Conservation (phyloP, 2,113 vertebrate species). For the Emydocephalus ijimae region DNA sequence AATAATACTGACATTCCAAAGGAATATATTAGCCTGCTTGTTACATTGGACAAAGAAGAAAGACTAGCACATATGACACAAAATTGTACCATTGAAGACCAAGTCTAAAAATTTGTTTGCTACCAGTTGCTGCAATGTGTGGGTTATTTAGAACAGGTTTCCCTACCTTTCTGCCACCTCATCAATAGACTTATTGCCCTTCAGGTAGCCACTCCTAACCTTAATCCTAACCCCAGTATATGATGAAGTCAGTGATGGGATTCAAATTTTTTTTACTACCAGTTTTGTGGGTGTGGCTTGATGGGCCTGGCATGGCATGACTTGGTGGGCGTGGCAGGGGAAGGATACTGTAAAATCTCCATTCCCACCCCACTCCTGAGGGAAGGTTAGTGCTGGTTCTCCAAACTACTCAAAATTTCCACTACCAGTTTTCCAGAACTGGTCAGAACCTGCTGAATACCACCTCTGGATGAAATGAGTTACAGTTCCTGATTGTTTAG, state of each 20-base stretch:
- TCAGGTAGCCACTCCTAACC: not conserved
- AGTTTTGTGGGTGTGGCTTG: no score
- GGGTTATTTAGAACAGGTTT: not conserved
- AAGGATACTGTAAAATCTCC: no score
- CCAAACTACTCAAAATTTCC: no score
- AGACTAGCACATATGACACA: not conserved
- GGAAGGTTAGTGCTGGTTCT: no score
- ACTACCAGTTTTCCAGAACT: no score
- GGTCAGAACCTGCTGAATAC: no score
- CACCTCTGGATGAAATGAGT: not conserved
- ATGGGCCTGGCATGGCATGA: no score
- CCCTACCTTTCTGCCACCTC: not conserved
- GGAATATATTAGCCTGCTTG: not conserved
- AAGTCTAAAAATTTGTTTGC: not conserved
- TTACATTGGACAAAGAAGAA: fast-evolving
- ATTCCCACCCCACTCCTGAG: no score
- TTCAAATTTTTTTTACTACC: no score
- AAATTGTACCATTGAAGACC: not conserved
- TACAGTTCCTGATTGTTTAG: not conserved
- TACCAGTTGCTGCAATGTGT: not conserved
- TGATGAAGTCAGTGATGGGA: no score
- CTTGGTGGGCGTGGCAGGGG: no score
- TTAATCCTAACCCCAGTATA: not conserved
- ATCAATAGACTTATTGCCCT: not conserved
- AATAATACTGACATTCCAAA: fast-evolving